These are phyloP conservation scores for Solenodon paradoxus DNA, from an alignment of 2,113 vertebrate genomes.

Conservation along the genomic window DNA sequence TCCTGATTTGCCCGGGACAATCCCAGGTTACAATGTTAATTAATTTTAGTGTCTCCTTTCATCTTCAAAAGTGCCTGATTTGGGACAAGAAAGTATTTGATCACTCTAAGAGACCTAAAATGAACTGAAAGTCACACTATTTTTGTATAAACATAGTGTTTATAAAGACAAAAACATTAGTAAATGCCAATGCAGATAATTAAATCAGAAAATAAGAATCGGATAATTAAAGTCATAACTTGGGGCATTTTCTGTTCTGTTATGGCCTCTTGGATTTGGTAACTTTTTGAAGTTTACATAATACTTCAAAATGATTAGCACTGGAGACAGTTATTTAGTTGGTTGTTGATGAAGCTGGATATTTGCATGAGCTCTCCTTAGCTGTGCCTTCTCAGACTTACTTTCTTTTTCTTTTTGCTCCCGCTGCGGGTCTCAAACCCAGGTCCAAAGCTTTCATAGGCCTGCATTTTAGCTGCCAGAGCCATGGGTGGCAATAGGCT, in stretches of 20 bases:
- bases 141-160: neutral
- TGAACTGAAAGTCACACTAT: neutral
- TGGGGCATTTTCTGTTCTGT: neutral
- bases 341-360: neutral
- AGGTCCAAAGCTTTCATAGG: too few species aligned
- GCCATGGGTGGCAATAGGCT: too few species aligned
- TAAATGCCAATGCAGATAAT: neutral
- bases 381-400: neutral
- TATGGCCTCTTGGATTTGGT: neutral
- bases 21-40: neutral
- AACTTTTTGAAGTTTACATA: constrained; percentile 23
- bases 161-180: constrained; percentile 20
- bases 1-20: neutral
- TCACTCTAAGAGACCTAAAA: constrained; percentile 16
- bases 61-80: constrained; percentile 32
- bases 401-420: neutral
- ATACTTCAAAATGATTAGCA: neutral
- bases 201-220: neutral
- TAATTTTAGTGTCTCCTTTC: constrained; percentile 37
- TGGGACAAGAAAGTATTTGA: constrained; percentile 11
- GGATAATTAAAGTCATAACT: neutral
- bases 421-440: too few species aligned
- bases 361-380: constrained; percentile 20
- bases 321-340: neutral
- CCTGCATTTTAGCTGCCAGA: too few species aligned